These are phyloP conservation scores for Ciconia boyciana DNA, from an alignment of 2,113 vertebrate species.

Conservation along the genomic window DNA sequence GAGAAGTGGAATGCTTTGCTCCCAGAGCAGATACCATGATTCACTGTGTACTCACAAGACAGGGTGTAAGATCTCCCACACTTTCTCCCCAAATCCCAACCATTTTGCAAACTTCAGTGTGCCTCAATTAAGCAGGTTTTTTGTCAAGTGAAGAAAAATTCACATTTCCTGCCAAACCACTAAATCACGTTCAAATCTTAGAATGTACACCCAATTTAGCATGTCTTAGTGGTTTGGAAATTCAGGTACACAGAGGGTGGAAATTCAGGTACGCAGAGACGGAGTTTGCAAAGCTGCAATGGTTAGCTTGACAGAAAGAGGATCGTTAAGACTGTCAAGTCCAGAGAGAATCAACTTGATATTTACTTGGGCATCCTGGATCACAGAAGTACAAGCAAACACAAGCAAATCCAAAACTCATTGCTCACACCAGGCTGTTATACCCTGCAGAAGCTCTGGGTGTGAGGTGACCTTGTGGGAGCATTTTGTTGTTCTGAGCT, in stretches of 20 bases:
- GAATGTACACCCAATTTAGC: not conserved
- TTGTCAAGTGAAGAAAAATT: not conserved
- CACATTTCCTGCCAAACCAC: not conserved
- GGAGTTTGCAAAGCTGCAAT: not conserved
- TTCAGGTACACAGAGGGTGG: not conserved
- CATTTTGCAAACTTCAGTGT: not conserved
- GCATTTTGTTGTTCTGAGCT: not conserved
- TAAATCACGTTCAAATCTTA: not conserved
- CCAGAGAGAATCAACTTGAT: not conserved
- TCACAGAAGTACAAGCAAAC: not conserved
- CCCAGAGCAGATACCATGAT: not conserved
- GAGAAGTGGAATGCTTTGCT: not conserved
- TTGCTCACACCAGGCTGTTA: not conserved
- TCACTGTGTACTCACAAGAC: not conserved
- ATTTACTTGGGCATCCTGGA: not conserved
- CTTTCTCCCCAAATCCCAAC: not conserved
- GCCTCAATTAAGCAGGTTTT: not conserved
- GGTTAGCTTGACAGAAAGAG: not conserved
- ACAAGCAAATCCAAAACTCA: not conserved
- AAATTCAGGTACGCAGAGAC: not conserved
- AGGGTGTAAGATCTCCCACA: not conserved
- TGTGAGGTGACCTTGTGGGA: not conserved
- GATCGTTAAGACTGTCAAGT: not conserved
- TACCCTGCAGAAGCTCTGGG: not conserved
- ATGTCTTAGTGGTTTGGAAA: not conserved